Evolutionary conservation across 2,113 vertebrate species (phyloP).

Genomic region (Struthidea cinerea): DNA sequence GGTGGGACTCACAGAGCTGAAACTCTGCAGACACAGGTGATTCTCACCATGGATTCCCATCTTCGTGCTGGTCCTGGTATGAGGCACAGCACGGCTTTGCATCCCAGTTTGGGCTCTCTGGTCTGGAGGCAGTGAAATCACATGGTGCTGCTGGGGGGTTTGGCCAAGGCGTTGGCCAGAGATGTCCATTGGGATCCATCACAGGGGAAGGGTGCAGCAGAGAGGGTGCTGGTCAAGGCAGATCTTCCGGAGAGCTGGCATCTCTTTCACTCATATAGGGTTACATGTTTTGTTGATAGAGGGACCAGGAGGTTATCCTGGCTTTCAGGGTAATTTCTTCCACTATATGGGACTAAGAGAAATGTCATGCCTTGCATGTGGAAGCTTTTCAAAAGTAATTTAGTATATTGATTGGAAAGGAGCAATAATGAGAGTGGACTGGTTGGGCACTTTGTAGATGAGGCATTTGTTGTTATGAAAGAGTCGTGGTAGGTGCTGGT

Average conservation of each 20-base stretch:
- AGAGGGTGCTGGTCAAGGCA: neutral
- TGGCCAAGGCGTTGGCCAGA: neutral
- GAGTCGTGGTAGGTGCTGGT: neutral
- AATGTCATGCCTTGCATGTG: neutral
- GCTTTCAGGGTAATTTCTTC: neutral
- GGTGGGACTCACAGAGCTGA: neutral
- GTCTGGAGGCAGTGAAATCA: neutral
- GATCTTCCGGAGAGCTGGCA: neutral
- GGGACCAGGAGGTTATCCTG: neutral
- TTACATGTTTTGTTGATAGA: neutral
- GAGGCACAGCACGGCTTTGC: neutral
- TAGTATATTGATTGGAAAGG: neutral
- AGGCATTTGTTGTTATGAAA: neutral
- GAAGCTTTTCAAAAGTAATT: conserved; percentile 10
- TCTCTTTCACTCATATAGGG: neutral
- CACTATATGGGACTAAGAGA: neutral
- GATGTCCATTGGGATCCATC: accelerated
- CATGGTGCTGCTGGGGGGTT: neutral
- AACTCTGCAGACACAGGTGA: neutral
- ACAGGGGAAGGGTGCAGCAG: neutral
- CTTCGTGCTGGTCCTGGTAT: neutral
- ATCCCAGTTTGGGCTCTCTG: neutral
- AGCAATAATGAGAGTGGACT: neutral
- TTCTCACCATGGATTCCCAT: accelerated
- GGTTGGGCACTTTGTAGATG: neutral